Base-by-base conservation (phyloP, 1,140 invertebrate genomes). In the Mactra quadrangularis region DNA sequence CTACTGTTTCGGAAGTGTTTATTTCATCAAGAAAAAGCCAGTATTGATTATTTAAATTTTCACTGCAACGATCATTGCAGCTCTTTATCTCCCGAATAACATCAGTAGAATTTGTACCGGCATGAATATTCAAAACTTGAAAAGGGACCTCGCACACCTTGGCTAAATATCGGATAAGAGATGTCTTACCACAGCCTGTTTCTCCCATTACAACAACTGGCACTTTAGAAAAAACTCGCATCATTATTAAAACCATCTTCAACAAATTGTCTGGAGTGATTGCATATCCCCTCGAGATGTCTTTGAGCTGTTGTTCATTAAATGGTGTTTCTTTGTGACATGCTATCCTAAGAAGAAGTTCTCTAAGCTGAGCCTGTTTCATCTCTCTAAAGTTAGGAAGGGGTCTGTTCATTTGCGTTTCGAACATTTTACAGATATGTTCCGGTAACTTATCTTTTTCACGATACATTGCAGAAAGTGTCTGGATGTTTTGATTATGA, bases 161-260 rank as follows among this genome's bases (percentile, higher is more conserved):
- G 15, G 84, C 62, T 11, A 89, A 57, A 62, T 82, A 87, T 33
- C 82, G 35, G 2, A 89, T 76, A 1, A 89, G 74, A 3, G 85
- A 86, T 13, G 88, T 89, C 74, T 89, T 89, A 47, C 88, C 90
- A 83, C 90, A 91, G 3, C 90, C 90, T 31, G 90, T 90, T 75
- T 91, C 90, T 1, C 90, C 90, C 89, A 91, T 91, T 9, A 91
- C 71, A 25, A 91, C 62, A 15, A 91, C 86, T 22, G 90, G 90
- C 52, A 91, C 87, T 70, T 85, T 27, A 3, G 77, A 74, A 35
- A 66, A 64, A 25, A 86, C 72, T 38, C 87, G 35, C n/a, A 88
- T 45, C 50, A 84, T 71, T 33, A 88, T 87, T 13, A 87, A 72
- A n/a, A 87, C 77, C 87, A 88, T 87, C 74, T 88, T 88, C 35